These are phyloP conservation scores for Calidris pygmaea DNA, from an alignment of 2,113 vertebrate genomes.

Conservation along the genomic window DNA sequence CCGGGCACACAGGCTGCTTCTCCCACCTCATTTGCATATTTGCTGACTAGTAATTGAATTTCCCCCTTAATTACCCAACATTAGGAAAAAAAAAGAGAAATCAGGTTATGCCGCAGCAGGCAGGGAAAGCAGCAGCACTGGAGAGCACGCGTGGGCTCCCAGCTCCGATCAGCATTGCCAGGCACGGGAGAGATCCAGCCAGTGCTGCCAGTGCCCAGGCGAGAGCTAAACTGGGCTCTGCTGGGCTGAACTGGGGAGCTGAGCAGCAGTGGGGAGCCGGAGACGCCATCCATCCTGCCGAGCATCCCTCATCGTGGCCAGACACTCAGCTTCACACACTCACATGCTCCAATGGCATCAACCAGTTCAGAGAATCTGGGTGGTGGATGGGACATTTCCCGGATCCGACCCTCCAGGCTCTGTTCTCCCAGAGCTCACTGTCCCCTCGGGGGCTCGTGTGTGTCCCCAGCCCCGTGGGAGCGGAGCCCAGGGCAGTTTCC, in stretches of 20 bases:
- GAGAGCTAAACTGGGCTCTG: background rate
- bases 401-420: rapidly evolving
- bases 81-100: background rate
- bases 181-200: background rate
- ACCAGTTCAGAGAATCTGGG: background rate
- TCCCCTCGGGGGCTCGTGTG: background rate
- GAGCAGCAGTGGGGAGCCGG: background rate
- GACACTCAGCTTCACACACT: background rate
- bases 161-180: background rate
- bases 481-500: rapidly evolving
- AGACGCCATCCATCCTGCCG: background rate
- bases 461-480: background rate
- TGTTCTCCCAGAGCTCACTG: rapidly evolving
- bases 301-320: background rate
- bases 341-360: rapidly evolving
- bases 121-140: background rate
- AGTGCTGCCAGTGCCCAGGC: background rate
- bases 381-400: background rate
- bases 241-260: background rate
- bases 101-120: constrained; percentile 17
- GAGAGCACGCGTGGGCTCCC: rapidly evolving
- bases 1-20: background rate
- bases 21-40: background rate
- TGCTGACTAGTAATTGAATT: constrained; percentile 61
- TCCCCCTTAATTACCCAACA: constrained; percentile 44